Percentiles rank a stretch among this genome's conserved stretches.
These are phyloP conservation scores for Lottia scabra DNA, from an alignment of 2,888 invertebrate genomes.

Conservation along the genomic window DNA sequence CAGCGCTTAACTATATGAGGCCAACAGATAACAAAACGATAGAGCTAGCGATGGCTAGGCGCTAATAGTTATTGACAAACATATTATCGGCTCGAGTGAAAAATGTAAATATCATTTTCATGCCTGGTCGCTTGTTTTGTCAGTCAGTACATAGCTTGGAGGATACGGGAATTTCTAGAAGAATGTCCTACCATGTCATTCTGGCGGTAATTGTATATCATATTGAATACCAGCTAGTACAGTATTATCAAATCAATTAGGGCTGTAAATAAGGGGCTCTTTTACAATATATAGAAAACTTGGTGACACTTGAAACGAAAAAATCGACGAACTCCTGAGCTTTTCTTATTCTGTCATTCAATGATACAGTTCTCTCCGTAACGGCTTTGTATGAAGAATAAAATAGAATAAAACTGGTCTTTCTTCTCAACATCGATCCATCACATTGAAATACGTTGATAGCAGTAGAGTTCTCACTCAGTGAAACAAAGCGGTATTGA, in stretches of 20 bases:
- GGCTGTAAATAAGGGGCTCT: not conserved
- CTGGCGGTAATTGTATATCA: not conserved
- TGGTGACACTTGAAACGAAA: not conserved
- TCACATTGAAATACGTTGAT: too few relatives aligned
- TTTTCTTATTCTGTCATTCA: too few relatives aligned
- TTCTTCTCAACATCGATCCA: too few relatives aligned
- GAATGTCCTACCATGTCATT: not conserved
- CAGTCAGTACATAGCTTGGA: not conserved
- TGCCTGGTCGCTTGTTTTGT: slow-evolving; percentile 4
- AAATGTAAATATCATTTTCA: slow-evolving; percentile 7
- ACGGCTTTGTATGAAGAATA: too few relatives aligned
- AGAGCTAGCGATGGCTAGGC: not conserved
- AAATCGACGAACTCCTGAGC: too few relatives aligned
- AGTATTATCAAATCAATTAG: not conserved
- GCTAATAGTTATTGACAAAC: slow-evolving; percentile 4
- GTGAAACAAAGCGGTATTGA: too few relatives aligned
- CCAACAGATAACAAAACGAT: not conserved
- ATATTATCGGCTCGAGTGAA: slow-evolving; percentile 6
- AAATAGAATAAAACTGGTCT: too few relatives aligned
- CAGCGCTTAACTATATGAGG: not conserved
- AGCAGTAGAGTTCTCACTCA: too few relatives aligned
- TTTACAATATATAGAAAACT: not conserved
- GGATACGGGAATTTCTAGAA: not conserved
- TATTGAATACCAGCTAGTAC: not conserved
- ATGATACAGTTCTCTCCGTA: too few relatives aligned